Evolutionary conservation across 2,113 vertebrate genomes (phyloP).

Genomic region (Cynocephalus volans): DNA sequence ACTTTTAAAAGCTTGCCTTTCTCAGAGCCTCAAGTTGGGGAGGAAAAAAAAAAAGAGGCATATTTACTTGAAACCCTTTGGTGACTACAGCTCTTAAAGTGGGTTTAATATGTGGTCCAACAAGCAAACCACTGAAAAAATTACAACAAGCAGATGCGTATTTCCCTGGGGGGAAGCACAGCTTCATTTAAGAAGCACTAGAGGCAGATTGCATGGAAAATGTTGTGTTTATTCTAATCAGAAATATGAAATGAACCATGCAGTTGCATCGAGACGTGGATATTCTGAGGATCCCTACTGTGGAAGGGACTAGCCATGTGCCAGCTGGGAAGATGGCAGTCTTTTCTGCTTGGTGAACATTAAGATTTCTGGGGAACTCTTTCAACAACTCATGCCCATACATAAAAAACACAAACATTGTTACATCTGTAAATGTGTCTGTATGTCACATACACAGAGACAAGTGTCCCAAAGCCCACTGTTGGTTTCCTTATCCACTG

Average conservation of each 20-base stretch:
- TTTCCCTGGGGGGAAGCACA: constrained; percentile 80
- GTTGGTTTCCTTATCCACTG: background rate
- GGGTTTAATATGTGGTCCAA: constrained; percentile 85
- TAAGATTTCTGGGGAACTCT: background rate
- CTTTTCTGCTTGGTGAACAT: background rate
- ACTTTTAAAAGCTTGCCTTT: constrained; percentile 58
- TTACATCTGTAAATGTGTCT: background rate
- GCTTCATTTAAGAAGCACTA: constrained; percentile 81
- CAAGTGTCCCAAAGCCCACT: background rate
- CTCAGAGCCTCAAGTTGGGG: constrained; percentile 18
- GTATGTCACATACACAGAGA: background rate
- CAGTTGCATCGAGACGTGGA: background rate
- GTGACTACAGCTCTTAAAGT: constrained; percentile 82
- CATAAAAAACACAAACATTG: background rate
- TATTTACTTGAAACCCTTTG: constrained; percentile 82
- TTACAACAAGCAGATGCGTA: constrained; percentile 86
- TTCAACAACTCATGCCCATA: background rate
- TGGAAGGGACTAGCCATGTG: fast-evolving
- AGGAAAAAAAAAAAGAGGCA: constrained; percentile 65
- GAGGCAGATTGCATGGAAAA: constrained; percentile 83
- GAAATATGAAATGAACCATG: constrained; percentile 37
- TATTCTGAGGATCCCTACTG: fast-evolving
- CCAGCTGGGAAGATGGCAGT: background rate
- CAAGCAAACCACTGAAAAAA: constrained; percentile 87
- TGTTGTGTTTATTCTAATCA: constrained; percentile 82